Evolutionary conservation across 2,113 vertebrate species (phyloP).

Genomic region (Grus americana): DNA sequence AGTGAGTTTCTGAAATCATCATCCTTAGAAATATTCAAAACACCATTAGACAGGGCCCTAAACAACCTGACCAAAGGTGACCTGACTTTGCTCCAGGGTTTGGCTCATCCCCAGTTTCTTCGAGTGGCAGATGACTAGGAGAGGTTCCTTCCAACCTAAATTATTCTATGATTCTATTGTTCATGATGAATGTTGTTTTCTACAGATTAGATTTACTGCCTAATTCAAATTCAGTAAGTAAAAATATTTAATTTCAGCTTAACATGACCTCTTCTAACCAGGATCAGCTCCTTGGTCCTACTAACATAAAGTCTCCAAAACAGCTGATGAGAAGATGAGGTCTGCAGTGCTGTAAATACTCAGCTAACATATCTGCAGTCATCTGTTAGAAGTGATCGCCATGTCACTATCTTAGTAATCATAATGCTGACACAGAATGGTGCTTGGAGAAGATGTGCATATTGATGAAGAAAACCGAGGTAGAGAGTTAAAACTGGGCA

Average conservation of each 20-base stretch:
- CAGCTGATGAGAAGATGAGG: neutral
- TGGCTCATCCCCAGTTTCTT: neutral
- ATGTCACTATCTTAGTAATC: neutral
- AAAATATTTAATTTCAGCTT: constrained; percentile 3
- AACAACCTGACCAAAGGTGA: neutral
- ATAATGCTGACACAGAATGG: neutral
- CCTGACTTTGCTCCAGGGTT: neutral
- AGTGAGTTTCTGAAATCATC: neutral
- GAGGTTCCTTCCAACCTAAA: neutral
- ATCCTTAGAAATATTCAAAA: neutral
- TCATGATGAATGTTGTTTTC: neutral
- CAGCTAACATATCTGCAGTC: neutral
- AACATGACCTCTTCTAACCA: neutral
- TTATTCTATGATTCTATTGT: neutral
- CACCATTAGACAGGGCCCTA: neutral
- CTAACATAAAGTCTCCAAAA: neutral
- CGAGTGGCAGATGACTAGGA: neutral
- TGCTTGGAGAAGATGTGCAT: neutral
- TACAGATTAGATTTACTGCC: neutral
- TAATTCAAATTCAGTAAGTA: neutral
- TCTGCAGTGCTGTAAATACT: neutral
- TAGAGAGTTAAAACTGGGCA: neutral
- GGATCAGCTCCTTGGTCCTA: neutral
- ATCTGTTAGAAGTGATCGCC: neutral
- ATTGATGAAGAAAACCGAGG: neutral